Evolutionary conservation across 2,113 vertebrate genomes (phyloP), one percentile per base, ranked within the genome.

Genomic region (Cnemophilus loriae): DNA sequence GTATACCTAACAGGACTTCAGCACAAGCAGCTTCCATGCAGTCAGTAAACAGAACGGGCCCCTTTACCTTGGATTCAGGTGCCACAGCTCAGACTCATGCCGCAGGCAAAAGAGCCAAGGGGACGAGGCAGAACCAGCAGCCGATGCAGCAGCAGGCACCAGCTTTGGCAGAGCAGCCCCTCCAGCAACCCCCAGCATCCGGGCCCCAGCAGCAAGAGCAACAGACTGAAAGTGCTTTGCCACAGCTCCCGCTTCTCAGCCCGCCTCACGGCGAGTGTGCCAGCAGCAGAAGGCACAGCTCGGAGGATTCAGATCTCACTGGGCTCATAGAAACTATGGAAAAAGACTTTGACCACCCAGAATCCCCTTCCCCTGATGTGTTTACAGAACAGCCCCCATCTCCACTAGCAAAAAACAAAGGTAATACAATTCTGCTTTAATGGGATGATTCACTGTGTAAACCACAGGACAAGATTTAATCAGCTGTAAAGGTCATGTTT

Each of bases 321-420:
- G 98, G 97, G 95, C 98, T 99, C 70, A 97, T 99, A 96, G 99
- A 99, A 97, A 98, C 98, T 93, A 99, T 99, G 99, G 99, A 99
- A 97, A 99, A 98, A 93, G 99, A 99, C 97, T 98, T 99, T 55
- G 99, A 99, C 84, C 98, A 99, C 82, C 99, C 98, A 17, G 99
- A 99, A 80, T 96, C 98, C 94, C 97, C 98, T 44, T 87, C 97
- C 78, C 97, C 98, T 85, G 98, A 99, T 49, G 97, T 98, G 80
- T 98, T 98, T 96, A 98, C 98, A 97, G 99, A 99, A 90, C 98
- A 98, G 78, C 98, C 97, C 50, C 97, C 98, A 67, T 99, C 98
- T 56, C 98, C 98, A 65, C 81, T 98, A 68, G 91, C 97, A 82
- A 99, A 99, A 97, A 98, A 90, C 97, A 99, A 99, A 99, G 99